Evolutionary conservation across 1,140 invertebrate species (phyloP).

Genomic region (Pectinophora gossypiella): DNA sequence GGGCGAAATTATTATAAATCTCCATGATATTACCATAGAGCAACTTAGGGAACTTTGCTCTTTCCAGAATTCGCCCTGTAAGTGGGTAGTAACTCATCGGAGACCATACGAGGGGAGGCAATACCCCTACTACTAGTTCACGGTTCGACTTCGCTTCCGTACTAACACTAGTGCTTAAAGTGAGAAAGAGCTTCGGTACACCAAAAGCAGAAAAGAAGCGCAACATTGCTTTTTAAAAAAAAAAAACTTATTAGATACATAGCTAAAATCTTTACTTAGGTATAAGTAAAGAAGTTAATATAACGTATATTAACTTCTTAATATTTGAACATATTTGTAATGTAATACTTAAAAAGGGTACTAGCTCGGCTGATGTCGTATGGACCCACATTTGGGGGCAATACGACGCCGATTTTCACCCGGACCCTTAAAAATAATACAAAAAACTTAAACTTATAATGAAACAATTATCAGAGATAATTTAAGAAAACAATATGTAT

Average conservation of each 20-base stretch:
- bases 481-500: no score
- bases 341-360: no score
- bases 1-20: slow-evolving; percentile 70
- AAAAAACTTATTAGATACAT: background rate
- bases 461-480: no score
- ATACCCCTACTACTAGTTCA: background rate
- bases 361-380: no score
- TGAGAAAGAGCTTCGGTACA: background rate
- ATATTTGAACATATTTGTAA: no score
- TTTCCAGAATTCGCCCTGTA: slow-evolving; percentile 55
- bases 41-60: slow-evolving; percentile 69
- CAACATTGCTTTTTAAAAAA: no score
- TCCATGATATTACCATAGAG: slow-evolving; percentile 69
- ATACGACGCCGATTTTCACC: no score
- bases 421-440: no score
- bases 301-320: no score
- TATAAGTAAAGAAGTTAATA: no score
- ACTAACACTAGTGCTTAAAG: background rate
- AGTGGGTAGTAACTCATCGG: slow-evolving; percentile 66
- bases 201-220: background rate
- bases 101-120: slow-evolving; percentile 28
- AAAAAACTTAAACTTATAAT: no score
- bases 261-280: background rate
- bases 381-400: no score
- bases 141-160: background rate